These are phyloP conservation scores for Patella depressa DNA, from an alignment of 2,888 invertebrate species.

Conservation along the genomic window DNA sequence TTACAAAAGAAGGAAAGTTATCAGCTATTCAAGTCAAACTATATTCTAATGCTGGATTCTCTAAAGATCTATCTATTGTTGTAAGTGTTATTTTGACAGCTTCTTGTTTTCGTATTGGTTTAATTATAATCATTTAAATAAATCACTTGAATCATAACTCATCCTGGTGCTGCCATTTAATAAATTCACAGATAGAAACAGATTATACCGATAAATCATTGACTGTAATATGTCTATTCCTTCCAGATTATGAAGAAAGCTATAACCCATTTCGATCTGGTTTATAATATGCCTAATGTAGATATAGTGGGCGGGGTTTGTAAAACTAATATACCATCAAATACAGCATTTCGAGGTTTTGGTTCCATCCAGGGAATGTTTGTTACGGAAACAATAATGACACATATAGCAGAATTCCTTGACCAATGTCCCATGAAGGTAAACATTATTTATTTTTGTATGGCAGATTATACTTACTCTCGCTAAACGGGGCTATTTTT, in stretches of 20 bases:
- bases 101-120: not conserved
- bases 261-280: slow-evolving; percentile 72
- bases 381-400: slow-evolving; percentile 43
- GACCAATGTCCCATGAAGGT: slow-evolving; percentile 77
- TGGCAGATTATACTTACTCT: no score
- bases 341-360: slow-evolving; percentile 86
- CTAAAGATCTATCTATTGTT: slow-evolving; percentile 45
- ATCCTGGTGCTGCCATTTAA: not conserved
- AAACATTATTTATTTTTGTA: no score
- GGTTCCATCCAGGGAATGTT: slow-evolving; percentile 54
- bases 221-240: not conserved
- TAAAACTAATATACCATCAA: slow-evolving; percentile 90
- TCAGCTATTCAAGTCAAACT: slow-evolving; percentile 48
- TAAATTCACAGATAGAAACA: not conserved
- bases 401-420: slow-evolving; percentile 77
- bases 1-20: slow-evolving; percentile 74
- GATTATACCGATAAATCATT: not conserved
- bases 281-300: slow-evolving; percentile 83
- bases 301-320: slow-evolving; percentile 80
- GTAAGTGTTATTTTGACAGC: slow-evolving; percentile 38
- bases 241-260: slow-evolving; percentile 85
- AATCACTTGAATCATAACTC: not conserved
- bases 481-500: no score
- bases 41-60: slow-evolving; percentile 54
- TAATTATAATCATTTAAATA: not conserved